A percentile compares a stretch with the other conserved stretches of the same genome.
Evolutionary conservation across 1,140 invertebrate species (phyloP).

Genomic region (Laupala kohalensis): DNA sequence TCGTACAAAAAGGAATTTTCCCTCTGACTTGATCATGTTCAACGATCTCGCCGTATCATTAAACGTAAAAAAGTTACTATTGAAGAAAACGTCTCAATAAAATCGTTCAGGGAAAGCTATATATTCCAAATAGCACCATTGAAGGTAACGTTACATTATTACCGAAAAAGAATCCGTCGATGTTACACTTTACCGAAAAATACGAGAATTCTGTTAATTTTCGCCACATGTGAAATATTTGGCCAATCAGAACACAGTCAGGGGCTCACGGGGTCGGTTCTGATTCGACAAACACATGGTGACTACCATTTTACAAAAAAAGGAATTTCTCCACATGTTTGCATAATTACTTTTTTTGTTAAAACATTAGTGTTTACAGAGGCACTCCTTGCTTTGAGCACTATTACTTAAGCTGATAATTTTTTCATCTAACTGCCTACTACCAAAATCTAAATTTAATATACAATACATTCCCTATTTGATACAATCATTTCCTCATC

Average conservation of each 20-base stretch:
- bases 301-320: neutral
- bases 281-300: neutral
- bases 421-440: neutral
- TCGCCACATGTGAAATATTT: neutral
- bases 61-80: neutral
- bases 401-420: neutral
- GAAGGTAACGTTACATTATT: neutral
- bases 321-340: neutral
- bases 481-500: neutral
- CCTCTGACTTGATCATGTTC: too few species aligned
- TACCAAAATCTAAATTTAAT: neutral
- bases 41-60: too few species aligned
- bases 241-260: neutral
- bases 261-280: neutral
- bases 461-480: neutral
- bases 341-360: neutral
- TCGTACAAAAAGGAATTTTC: too few species aligned
- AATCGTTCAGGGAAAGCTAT: neutral
- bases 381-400: neutral
- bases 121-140: neutral
- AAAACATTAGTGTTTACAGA: neutral
- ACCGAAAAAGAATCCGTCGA: neutral
- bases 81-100: neutral
- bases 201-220: neutral
- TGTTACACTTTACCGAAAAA: neutral